Conservation (phyloP, 1,140 invertebrate species). For the Venturia canescens region DNA sequence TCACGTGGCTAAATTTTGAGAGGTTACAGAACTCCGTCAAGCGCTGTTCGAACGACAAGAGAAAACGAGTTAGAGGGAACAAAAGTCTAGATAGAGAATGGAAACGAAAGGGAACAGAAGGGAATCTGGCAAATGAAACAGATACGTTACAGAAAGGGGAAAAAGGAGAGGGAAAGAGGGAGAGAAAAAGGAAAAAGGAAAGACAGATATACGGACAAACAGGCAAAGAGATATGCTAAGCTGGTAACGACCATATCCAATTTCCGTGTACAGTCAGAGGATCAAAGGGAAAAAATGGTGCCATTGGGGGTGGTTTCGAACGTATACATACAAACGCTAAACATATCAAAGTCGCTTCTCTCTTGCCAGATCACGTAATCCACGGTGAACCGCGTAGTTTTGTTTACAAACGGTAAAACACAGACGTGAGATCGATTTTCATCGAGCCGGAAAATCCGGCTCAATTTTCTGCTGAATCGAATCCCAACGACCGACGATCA, state of each 20-base stretch:
- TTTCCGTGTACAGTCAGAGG: slow-evolving; percentile 14
- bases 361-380: slow-evolving; percentile 28
- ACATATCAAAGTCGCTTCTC: slow-evolving; percentile 6
- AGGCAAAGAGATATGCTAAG: not conserved
- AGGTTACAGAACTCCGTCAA: not conserved
- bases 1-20: not conserved
- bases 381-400: not conserved
- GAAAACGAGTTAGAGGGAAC: not conserved
- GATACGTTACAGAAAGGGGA: slow-evolving; percentile 4
- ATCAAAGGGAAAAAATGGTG: slow-evolving; percentile 21
- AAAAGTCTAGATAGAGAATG: slow-evolving; percentile 5
- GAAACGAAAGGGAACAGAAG: slow-evolving; percentile 4
- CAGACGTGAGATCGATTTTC: not conserved
- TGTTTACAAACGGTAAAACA: slow-evolving; percentile 6
- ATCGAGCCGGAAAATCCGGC: slow-evolving; percentile 4
- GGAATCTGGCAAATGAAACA: slow-evolving; percentile 10
- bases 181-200: not conserved
- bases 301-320: not conserved
- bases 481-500: not conserved
- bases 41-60: not conserved
- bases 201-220: not conserved
- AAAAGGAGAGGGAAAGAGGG: not conserved
- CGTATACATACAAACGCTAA: not conserved
- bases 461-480: slow-evolving; percentile 8
- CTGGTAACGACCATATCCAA: slow-evolving; percentile 16